Base-by-base conservation (phyloP, 2,888 invertebrate genomes). In the Tryphoninae sp. region DNA sequence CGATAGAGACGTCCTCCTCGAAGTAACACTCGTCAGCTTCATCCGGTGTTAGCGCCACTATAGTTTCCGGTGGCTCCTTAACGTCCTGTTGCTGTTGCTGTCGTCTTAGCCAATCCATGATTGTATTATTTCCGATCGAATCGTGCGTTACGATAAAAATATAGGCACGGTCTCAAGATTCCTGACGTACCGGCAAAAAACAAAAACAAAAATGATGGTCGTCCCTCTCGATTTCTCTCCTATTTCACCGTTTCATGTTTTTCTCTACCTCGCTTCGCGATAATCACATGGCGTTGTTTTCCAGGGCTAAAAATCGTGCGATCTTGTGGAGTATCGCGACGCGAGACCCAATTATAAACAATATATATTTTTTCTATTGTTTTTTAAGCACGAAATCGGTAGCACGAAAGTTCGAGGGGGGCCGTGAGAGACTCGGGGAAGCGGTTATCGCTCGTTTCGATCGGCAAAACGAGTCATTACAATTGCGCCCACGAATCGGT, bases 1-100 rank as follows among this genome's bases (percentile, higher is more conserved):
- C 91, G 84, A 91, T 85, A 83, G 90, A 90, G 53, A 83, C 82
- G 83, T 91, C 90, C 81, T 90, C 91, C 76, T 91, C 90, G 85
- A 88, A 91, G 85, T 88, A 91, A 83, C 88, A 90, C 81, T 90
- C 90, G 83, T 90, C 90, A 62, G 81, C 84, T 76, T 89, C 90
- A 83, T 90, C 90, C 87, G 89, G 88, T 83, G 87, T 87, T 78
- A 87, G 83, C 76, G 83, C 85, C 64, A 85, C 83, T 74, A 87
- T 84, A 81, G 84, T 81, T 86, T 88, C 88, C 87, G 87, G 86
- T 80, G 87, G 83, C 86, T 88, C 88, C 84, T 88, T 87, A 78
- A 83, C 84, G 75, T 89, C 89, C 85, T 89, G 89, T 77, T 87
- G 86, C 40, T 86, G 86, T 74, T 86, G 85, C 89, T 88, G 89